Percentiles rank a stretch among this genome's conserved stretches.
Evolutionary conservation across 2,797 vertebrate genomes (phyloP).

Genomic region (Argentina silus): DNA sequence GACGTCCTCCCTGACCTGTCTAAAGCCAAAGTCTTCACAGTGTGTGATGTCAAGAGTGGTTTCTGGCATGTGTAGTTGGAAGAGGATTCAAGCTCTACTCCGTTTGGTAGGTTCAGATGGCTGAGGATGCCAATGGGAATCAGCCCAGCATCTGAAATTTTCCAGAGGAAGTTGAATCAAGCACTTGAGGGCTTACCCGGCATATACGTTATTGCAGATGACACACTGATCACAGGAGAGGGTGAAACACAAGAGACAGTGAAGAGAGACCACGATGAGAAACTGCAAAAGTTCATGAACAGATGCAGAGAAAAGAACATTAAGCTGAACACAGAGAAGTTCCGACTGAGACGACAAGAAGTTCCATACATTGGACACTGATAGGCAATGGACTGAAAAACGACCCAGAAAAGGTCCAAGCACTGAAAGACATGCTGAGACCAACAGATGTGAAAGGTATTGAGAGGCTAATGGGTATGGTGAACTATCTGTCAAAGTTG

Average conservation of each 20-base stretch:
- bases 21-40: conserved; percentile 42
- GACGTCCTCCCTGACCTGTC: conserved; percentile 24
- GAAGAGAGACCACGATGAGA: conserved; percentile 12
- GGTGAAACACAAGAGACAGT: neutral
- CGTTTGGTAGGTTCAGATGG: conserved; percentile 21
- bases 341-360: conserved; percentile 14
- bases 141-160: conserved; percentile 10
- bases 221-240: conserved; percentile 13
- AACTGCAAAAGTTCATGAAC: conserved; percentile 6
- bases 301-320: conserved; percentile 17
- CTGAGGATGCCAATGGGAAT: conserved; percentile 37
- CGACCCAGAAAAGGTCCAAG: conserved; percentile 13
- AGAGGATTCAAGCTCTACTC: conserved; percentile 36
- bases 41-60: conserved; percentile 39
- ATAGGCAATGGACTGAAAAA: conserved; percentile 13
- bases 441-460: conserved; percentile 19
- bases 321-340: conserved; percentile 28
- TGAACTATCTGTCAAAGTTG: conserved; percentile 20
- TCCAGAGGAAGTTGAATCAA: neutral
- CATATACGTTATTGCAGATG: conserved; percentile 6
- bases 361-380: conserved; percentile 29
- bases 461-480: conserved; percentile 16
- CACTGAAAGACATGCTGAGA: conserved; percentile 16
- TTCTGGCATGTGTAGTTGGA: conserved; percentile 41
- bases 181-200: conserved; percentile 1